phyloP scores from a whole-genome alignment of 2,113 vertebrate species.

The Empidonax alnorum region DNA sequence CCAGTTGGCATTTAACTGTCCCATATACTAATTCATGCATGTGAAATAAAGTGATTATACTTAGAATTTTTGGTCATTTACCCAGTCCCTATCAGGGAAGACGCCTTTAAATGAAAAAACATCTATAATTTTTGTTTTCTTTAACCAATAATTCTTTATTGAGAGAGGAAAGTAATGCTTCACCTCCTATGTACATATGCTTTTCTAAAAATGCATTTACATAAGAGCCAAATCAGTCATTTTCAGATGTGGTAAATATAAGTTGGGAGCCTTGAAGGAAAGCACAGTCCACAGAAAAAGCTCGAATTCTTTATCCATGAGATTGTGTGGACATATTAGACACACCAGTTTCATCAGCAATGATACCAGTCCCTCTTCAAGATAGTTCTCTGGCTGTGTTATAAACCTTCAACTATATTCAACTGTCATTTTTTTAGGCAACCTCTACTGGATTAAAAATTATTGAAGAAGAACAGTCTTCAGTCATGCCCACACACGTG shows the following conservation, averaged over 20 bases:
- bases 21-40: constrained; percentile 59
- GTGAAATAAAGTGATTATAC: constrained; percentile 26
- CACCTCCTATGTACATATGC: not conserved
- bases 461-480: not conserved
- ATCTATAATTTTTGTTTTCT: not conserved
- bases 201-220: not conserved
- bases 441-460: not conserved
- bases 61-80: constrained; percentile 8
- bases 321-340: not conserved
- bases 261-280: not conserved
- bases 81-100: not conserved
- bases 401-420: not conserved
- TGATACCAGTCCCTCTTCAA: not conserved
- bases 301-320: not conserved
- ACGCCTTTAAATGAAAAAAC: not conserved
- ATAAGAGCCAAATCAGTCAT: not conserved
- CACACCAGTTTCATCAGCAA: not conserved
- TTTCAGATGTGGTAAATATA: not conserved
- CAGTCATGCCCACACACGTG: not conserved
- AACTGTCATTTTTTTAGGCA: not conserved
- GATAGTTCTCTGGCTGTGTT: not conserved
- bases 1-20: constrained; percentile 39
- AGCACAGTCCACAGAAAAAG: not conserved
- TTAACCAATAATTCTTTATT: not conserved
- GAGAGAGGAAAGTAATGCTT: not conserved